A percentile compares a stretch with the other conserved stretches of the same genome.
Evolutionary conservation across 2,113 vertebrate genomes (phyloP).

Genomic region (Serinus canaria): DNA sequence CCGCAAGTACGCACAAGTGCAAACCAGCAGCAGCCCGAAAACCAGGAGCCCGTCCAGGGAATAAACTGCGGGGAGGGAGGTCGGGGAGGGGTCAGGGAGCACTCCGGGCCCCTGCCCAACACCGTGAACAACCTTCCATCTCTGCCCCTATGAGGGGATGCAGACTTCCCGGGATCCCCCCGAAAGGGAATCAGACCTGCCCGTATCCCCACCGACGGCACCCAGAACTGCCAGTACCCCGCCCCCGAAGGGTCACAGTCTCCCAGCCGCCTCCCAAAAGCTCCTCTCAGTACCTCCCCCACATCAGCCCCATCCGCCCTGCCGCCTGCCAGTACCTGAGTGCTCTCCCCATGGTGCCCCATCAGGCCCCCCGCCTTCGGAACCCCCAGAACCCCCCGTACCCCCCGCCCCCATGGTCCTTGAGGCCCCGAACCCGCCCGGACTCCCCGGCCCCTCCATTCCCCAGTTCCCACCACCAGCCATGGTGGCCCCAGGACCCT

Average conservation of each 20-base stretch:
- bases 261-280: not conserved
- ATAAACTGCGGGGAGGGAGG: not conserved
- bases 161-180: no score
- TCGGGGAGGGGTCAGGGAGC: not conserved
- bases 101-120: not conserved
- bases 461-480: not conserved
- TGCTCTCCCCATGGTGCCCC: not conserved
- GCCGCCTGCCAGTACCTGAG: no score
- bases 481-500: not conserved
- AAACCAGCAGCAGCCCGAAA: conserved; percentile 91
- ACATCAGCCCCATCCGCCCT: not conserved
- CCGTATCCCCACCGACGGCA: not conserved
- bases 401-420: no score
- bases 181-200: not conserved
- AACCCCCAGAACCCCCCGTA: not conserved
- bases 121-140: not conserved
- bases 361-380: not conserved
- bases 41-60: conserved; percentile 91
- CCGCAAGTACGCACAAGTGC: conserved; percentile 95
- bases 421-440: not conserved
- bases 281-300: not conserved
- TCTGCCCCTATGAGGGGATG: not conserved
- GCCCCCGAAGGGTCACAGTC: not conserved
- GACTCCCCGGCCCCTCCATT: not conserved
- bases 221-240: not conserved